Conservation (phyloP, 2,113 vertebrate genomes). For the Peromyscus californicus region DNA sequence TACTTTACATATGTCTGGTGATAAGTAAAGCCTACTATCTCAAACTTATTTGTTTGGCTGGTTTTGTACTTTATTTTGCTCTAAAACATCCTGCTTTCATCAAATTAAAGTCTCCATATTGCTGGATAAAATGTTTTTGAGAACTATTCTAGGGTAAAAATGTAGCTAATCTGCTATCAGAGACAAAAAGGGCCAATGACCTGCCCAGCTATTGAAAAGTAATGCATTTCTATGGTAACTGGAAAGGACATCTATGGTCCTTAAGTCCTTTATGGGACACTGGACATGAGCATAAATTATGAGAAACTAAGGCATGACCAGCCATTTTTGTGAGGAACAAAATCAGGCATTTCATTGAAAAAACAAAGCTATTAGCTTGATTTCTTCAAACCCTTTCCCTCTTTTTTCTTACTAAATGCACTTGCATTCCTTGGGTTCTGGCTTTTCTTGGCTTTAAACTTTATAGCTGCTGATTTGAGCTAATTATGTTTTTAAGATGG, state of each 20-base stretch:
- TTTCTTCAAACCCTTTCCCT: neutral
- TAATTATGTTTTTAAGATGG: conserved; percentile 7
- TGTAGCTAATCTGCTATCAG: neutral
- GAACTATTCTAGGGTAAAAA: neutral
- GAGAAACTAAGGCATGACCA: conserved; percentile 45
- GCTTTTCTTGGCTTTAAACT: conserved; percentile 35
- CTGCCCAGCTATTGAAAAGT: neutral
- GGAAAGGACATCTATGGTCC: neutral
- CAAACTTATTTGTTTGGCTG: neutral
- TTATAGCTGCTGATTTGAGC: neutral
- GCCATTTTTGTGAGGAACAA: neutral
- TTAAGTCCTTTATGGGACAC: neutral
- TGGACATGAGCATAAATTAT: neutral
- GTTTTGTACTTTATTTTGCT: conserved; percentile 19
- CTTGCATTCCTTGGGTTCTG: neutral
- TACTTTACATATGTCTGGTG: neutral
- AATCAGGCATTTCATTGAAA: neutral
- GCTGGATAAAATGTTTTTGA: neutral
- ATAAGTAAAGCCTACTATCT: neutral
- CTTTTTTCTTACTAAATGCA: neutral
- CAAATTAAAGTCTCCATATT: neutral
- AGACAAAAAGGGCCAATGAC: neutral
- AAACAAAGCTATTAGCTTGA: neutral
- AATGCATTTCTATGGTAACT: neutral
- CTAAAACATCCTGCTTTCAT: neutral